Conservation (phyloP, 2,797 vertebrate genomes). For the Rhincodon typus region DNA sequence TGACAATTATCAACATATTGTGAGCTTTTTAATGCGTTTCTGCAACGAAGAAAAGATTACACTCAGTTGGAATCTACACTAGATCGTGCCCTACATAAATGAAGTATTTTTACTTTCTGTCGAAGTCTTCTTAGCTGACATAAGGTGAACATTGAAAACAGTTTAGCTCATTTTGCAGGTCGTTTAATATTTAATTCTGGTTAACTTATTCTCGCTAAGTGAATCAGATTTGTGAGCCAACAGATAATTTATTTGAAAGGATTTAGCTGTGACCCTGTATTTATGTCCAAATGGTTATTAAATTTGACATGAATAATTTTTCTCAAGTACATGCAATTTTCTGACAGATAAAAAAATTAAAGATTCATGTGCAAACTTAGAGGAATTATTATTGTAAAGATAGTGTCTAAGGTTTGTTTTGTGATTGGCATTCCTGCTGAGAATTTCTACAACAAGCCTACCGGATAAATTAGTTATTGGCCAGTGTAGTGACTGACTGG, state of each 20-base stretch:
- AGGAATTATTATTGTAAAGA: neutral
- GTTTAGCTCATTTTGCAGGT: neutral
- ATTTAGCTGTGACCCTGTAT: neutral
- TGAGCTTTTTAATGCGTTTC: conserved; percentile 9
- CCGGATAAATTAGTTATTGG: neutral
- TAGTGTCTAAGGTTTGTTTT: neutral
- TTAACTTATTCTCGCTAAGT: conserved; percentile 12
- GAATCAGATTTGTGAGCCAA: neutral
- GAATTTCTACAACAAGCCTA: neutral
- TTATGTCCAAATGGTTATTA: neutral
- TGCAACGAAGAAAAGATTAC: neutral
- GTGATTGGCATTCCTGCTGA: neutral
- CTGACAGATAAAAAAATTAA: neutral
- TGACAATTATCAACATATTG: conserved; percentile 24
- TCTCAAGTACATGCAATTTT: neutral
- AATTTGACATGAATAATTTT: conserved; percentile 23
- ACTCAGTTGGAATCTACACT: neutral
- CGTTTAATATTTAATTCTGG: conserved; percentile 27
- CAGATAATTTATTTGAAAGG: conserved; percentile 8
- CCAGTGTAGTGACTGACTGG: neutral
- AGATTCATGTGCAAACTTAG: neutral
- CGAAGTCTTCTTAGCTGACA: neutral
- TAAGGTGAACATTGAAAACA: neutral
- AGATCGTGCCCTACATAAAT: neutral
- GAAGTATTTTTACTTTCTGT: neutral